Evolutionary conservation across 2,797 vertebrate species (phyloP), one percentile per base, ranked within the genome.

Genomic region (Parauchenoglanis ngamensis): DNA sequence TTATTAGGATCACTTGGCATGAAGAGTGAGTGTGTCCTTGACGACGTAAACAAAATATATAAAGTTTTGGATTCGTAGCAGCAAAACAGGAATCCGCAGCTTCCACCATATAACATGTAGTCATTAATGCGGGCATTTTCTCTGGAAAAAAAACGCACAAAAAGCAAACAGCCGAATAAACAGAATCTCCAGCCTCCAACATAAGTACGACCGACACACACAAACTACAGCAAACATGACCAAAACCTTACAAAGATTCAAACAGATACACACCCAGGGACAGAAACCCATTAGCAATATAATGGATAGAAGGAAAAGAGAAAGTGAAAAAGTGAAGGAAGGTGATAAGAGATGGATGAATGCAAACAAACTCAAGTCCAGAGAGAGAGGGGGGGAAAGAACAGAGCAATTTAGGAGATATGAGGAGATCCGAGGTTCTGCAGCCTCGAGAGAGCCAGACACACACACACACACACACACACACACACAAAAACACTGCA

Each of bases 261-360:
- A 57, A 83, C 86, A 88, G 63, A 88, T 81, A 87, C 46, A 70
- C 73, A 81, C 28, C 68, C 35, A 73, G 88, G 79, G 61, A 65
- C 92, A 92, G 88, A 93, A 94, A 93, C 89, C 90, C 93, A 94
- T 94, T 94, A 94, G 89, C 87, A 87, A 90, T 91, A 88, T 94
- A 93, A 95, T 93, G 90, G 88, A 90, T 57, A 72, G 67, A 73
- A 44, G 89, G 91, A 91, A 70, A 86, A 85, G 80, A 81, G 81
- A 84, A 84, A 84, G 82, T 81, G 83, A 92, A 87, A 90, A 90
- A 85, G 85, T 81, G 87, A 89, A 89, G 91, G 89, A 90, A 92
- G 87, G 83, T 73, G 90, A 92, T 94, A 94, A 90, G 90, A 93
- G 93, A 94, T 91, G 89, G 92, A 94, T 92, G 84, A 89, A 88